Evolutionary conservation across 1,140 invertebrate species (phyloP).

Genomic region (Tenebrio molitor): DNA sequence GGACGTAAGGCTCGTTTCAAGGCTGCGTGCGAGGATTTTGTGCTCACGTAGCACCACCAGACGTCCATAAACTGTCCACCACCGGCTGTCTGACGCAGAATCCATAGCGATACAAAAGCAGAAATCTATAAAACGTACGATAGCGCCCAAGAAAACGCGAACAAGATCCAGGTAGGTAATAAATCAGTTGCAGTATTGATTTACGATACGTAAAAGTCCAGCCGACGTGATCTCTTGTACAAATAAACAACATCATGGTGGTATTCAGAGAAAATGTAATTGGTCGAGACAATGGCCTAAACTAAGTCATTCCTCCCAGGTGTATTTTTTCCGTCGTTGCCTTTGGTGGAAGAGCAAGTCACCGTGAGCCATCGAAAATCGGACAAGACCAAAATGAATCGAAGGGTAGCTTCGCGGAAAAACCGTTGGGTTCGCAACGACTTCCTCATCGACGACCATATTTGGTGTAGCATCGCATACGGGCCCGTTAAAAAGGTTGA

Average conservation of each 20-base stretch:
- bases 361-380: constrained; percentile 10
- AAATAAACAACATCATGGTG: constrained; percentile 25
- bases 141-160: constrained; percentile 16
- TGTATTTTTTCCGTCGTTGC: neutral
- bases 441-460: constrained; percentile 35
- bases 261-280: constrained; percentile 22
- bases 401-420: constrained; percentile 35
- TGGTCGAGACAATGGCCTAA: constrained; percentile 30
- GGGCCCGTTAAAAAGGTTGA: constrained; percentile 27
- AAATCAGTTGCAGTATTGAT: constrained; percentile 25
- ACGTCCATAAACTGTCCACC: constrained; percentile 34
- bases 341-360: constrained; percentile 9
- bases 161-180: constrained; percentile 20
- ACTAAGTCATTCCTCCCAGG: constrained; percentile 23
- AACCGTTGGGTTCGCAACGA: constrained; percentile 16
- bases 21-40: constrained; percentile 18
- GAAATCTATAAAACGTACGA: constrained; percentile 19
- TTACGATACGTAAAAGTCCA: constrained; percentile 32
- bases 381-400: constrained; percentile 4
- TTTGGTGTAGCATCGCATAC: constrained; percentile 18
- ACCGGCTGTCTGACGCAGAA: neutral
- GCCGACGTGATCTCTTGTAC: constrained; percentile 22
- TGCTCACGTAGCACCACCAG: constrained; percentile 22
- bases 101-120: constrained; percentile 1
- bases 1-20: constrained; percentile 21